Conservation (phyloP, 2,888 invertebrate genomes). For the Anorthoa munda region DNA sequence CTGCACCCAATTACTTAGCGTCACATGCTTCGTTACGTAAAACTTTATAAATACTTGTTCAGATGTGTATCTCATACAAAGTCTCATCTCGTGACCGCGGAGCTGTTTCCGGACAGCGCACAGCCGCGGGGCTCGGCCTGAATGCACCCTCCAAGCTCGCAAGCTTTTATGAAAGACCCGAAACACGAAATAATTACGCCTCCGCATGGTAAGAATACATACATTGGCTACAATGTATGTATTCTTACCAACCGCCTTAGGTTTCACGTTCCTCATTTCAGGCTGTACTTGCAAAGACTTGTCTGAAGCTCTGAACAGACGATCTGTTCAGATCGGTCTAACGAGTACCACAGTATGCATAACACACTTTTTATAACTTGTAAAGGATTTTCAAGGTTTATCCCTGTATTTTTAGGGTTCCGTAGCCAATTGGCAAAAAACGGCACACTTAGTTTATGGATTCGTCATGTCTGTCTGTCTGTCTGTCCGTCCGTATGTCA, state of each 20-base stretch:
- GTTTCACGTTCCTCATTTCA: background rate
- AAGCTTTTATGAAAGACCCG: conserved; percentile 38
- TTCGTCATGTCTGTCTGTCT: no score
- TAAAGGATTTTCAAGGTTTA: background rate
- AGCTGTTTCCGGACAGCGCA: background rate
- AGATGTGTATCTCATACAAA: conserved; percentile 1
- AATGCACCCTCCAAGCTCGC: conserved; percentile 23
- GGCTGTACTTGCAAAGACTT: background rate
- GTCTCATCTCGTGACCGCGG: conserved; percentile 16
- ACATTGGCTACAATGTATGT: no score
- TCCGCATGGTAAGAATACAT: conserved; percentile 11
- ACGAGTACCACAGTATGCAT: background rate
- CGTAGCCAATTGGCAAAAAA: no score
- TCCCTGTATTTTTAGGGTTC: no score
- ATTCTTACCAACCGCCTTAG: background rate
- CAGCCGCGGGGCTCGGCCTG: conserved; percentile 39
- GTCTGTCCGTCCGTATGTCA: no score
- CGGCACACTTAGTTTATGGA: no score
- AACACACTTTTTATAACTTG: background rate
- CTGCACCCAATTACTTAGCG: background rate
- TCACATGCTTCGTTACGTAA: background rate
- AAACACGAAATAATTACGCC: conserved; percentile 44
- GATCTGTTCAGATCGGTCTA: no score
- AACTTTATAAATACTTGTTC: conserved; percentile 13
- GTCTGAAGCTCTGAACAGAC: background rate